Evolutionary conservation across 2,113 vertebrate genomes (phyloP), one percentile per base, ranked within the genome.

Genomic region (Columba livia): DNA sequence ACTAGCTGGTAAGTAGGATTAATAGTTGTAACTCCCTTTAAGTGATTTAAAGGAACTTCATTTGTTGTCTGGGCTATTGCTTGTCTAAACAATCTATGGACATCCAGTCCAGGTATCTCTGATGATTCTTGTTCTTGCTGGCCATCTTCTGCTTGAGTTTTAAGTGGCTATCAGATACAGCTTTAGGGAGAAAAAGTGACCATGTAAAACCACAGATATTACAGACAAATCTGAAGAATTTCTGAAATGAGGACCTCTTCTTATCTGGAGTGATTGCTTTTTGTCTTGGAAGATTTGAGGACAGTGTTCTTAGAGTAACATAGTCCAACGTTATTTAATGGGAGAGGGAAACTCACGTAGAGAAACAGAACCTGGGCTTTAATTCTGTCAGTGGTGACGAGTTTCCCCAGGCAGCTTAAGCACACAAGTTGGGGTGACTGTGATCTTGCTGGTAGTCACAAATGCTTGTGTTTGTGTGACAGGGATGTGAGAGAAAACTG

Each of bases 1-100:
- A 94, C 86, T 98, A 71, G 98, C 98, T 96, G 98, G 99, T 99
- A 95, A 98, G 97, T 95, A 80, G 88, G 21, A 85, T 8, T 53
- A n/a, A 28, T 48, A 67, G 11, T 26, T 71, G 3, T 70, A 73
- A 65, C 15, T 80, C 6, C 26, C 15, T 64, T 85, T 50, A 80
- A 66, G 23, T 81, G 17, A 70, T 85, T 77, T 73, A 90, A 81
- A 94, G 90, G 19, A 96, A 58, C 50, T 82, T 51, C 93, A 26
- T 75, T 88, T 48, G 11, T 79, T 56, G 3, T 54, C 40, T 65
- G 81, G 31, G 32, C 82, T 80, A 13, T 60, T 94, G 32, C 21
- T 85, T 0, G 1, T 85, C 19, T 60, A 9, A 65, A 82, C 21
- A 34, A 60, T 58, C 79, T 73, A 17, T 73, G 28, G 62, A 40